Evolutionary conservation across 2,888 invertebrate species (phyloP).

Genomic region (Habrosyne pyritoides): DNA sequence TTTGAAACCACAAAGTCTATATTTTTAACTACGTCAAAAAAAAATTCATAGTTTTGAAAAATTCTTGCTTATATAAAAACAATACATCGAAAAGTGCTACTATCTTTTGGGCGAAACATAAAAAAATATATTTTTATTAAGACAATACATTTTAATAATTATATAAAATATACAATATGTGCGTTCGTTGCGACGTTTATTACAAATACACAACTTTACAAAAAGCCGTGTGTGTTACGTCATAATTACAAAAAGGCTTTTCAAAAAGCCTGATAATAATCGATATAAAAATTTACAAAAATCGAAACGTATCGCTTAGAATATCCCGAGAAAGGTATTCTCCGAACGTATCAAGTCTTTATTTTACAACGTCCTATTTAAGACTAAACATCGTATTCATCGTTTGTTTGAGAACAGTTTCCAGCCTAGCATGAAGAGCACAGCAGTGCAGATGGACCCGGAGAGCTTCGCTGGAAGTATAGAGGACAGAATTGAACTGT

Average conservation of each 20-base stretch:
- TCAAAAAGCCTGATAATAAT: constrained; percentile 5
- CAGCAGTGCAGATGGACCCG: constrained; percentile 85
- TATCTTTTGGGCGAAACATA: background rate
- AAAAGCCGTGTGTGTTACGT: constrained; percentile 1
- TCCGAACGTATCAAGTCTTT: constrained; percentile 36
- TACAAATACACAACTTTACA: constrained; percentile 8
- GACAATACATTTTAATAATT: constrained; percentile 6
- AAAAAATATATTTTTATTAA: constrained; percentile 11
- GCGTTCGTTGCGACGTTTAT: background rate
- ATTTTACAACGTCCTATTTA: constrained; percentile 1
- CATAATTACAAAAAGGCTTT: constrained; percentile 7
- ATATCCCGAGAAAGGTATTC: constrained; percentile 53
- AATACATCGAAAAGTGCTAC: background rate
- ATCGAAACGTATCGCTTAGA: constrained; percentile 43
- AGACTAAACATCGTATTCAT: constrained; percentile 58
- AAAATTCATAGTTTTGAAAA: too few relatives aligned
- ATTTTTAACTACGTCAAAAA: too few relatives aligned
- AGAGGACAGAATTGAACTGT: constrained; percentile 80
- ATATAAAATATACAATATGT: constrained; percentile 7
- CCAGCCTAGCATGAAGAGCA: constrained; percentile 86
- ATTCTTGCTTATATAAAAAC: too few relatives aligned
- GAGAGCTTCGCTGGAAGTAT: constrained; percentile 82
- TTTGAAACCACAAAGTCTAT: too few relatives aligned
- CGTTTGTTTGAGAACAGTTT: constrained; percentile 82
- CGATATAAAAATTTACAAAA: constrained; percentile 24